Conservation (phyloP, 2,113 vertebrate genomes). For the Pholis gunnellus region DNA sequence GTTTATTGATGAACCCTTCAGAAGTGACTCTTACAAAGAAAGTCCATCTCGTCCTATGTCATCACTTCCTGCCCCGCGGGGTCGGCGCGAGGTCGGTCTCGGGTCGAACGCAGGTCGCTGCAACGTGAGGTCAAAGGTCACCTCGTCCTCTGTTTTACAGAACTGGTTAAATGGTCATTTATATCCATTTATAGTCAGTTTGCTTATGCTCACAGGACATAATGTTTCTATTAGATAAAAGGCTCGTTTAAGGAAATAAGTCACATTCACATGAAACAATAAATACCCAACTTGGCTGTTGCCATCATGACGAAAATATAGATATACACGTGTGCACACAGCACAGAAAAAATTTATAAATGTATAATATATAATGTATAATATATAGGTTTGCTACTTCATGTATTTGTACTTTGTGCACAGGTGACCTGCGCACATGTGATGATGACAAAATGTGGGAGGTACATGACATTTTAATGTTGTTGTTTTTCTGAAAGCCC, state of each 20-base stretch:
- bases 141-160: slow-evolving; percentile 7
- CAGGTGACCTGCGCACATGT: no score
- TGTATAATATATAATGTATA: no score
- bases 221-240: slow-evolving; percentile 1
- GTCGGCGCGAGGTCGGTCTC: slow-evolving; percentile 22
- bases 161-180: slow-evolving; percentile 38
- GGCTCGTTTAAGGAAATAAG: slow-evolving; percentile 18
- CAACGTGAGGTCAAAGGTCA: slow-evolving; percentile 40
- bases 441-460: no score
- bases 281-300: background rate
- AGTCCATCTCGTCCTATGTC: background rate
- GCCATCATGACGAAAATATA: background rate
- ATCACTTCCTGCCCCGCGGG: slow-evolving; percentile 44
- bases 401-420: no score
- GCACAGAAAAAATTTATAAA: no score
- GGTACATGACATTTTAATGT: no score
- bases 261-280: background rate
- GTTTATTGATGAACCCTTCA: slow-evolving; percentile 11
- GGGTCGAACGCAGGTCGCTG: slow-evolving; percentile 46
- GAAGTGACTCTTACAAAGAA: background rate
- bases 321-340: no score
- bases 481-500: no score
- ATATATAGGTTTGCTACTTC: no score
- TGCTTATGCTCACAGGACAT: background rate
- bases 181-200: slow-evolving; percentile 38